Conservation (phyloP, 2,888 invertebrate genomes). For the Brachypalpus laphriformis region DNA sequence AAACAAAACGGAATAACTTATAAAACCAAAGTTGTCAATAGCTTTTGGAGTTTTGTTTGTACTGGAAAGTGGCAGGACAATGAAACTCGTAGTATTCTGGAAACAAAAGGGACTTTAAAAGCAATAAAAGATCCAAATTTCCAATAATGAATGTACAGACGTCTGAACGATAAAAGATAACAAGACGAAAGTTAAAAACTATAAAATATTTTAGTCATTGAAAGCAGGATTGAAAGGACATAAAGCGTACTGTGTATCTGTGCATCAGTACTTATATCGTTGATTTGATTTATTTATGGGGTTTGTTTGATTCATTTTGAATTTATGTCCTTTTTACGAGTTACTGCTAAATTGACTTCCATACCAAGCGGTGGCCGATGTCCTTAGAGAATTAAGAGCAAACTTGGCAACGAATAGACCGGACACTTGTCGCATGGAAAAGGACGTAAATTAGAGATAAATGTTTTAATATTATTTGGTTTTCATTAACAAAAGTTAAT, state of each 20-base stretch:
- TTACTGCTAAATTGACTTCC: not conserved
- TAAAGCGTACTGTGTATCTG: not conserved
- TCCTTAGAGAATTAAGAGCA: not conserved
- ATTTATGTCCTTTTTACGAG: not conserved
- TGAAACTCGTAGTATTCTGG: not conserved
- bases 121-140: not conserved
- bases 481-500: not conserved
- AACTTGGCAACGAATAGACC: not conserved
- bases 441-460: not conserved
- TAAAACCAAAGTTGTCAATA: constrained; percentile 9
- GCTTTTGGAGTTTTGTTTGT: constrained; percentile 6
- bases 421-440: not conserved
- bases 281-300: not conserved
- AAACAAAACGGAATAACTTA: constrained; percentile 22
- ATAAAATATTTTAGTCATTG: not conserved
- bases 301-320: not conserved
- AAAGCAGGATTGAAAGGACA: not conserved
- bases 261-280: not conserved
- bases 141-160: not conserved
- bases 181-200: not conserved
- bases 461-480: not conserved
- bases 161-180: not conserved
- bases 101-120: not conserved
- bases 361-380: not conserved
- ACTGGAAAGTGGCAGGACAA: not conserved